phyloP scores from a whole-genome alignment of 2,797 vertebrate species.

The Myripristis murdjan region DNA sequence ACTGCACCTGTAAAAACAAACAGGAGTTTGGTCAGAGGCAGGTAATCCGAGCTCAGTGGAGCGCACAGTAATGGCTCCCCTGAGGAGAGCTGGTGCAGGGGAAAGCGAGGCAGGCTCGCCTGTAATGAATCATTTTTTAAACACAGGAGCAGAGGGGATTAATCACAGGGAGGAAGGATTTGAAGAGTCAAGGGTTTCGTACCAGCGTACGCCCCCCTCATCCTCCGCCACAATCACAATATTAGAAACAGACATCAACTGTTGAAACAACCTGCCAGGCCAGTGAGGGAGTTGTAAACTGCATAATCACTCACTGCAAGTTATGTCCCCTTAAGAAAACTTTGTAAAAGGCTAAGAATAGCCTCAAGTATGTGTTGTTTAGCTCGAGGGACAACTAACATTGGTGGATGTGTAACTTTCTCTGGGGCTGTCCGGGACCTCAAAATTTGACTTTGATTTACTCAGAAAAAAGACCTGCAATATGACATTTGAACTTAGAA shows the following conservation, averaged over 20 bases:
- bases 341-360: constrained; percentile 70
- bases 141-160: constrained; percentile 97
- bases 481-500: constrained; percentile 50
- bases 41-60: constrained; percentile 93
- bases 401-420: constrained; percentile 32
- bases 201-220: constrained; percentile 76
- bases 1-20: constrained; percentile 99
- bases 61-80: constrained; percentile 94
- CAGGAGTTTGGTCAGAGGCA: constrained; percentile 90
- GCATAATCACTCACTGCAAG: constrained; percentile 72
- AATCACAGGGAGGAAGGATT: constrained; percentile 97
- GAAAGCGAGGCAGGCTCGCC: constrained; percentile 90
- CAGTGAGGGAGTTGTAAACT: constrained; percentile 66
- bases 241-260: constrained; percentile 92
- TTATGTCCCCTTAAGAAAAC: constrained; percentile 76
- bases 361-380: constrained; percentile 46
- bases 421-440: constrained; percentile 34
- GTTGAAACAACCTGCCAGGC: constrained; percentile 78
- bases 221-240: constrained; percentile 87
- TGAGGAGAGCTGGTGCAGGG: constrained; percentile 87
- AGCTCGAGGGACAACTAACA: constrained; percentile 39
- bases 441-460: constrained; percentile 52
- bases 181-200: constrained; percentile 96
- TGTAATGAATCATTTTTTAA: constrained; percentile 99
- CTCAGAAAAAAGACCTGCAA: constrained; percentile 37